phyloP scores from a whole-genome alignment of 2,113 vertebrate species.

The Lepus timidus region DNA sequence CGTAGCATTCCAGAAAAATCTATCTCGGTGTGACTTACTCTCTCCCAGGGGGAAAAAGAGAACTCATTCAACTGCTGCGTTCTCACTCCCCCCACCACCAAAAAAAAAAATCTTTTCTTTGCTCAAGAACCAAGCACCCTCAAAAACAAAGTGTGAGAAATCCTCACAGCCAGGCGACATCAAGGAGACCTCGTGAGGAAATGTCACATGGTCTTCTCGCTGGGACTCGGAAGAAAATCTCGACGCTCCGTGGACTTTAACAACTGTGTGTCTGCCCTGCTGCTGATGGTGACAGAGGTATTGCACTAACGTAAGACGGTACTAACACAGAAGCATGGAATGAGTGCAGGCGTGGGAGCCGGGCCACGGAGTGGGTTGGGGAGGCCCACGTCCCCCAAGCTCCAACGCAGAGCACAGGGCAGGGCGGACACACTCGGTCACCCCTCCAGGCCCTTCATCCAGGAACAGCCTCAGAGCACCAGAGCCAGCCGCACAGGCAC shows the following conservation, averaged over 20 bases:
- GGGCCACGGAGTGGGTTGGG: too few species aligned
- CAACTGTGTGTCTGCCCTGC: too few species aligned
- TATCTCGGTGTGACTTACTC: not conserved
- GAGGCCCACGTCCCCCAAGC: not conserved
- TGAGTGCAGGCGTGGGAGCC: not conserved
- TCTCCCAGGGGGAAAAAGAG: slow-evolving; percentile 40
- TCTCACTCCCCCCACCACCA: not conserved
- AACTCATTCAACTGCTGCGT: not conserved
- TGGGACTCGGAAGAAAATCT: too few species aligned
- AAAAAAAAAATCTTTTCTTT: not conserved
- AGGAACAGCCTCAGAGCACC: not conserved
- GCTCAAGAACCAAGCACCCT: not conserved
- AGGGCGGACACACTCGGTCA: rapidly evolving
- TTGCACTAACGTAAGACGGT: too few species aligned
- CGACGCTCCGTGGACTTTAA: too few species aligned
- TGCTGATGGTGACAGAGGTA: too few species aligned
- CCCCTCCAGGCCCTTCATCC: rapidly evolving
- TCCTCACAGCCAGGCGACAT: too few species aligned
- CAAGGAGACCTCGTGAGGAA: too few species aligned
- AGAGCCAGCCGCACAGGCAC: not conserved
- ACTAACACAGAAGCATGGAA: too few species aligned
- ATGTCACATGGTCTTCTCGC: too few species aligned
- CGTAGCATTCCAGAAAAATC: slow-evolving; percentile 1
- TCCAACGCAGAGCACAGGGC: not conserved
- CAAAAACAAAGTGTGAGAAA: too few species aligned